A percentile compares a stretch with the other conserved stretches of the same genome.
Conservation (phyloP, 1,140 invertebrate genomes). For the Temnothorax nylanderi region DNA sequence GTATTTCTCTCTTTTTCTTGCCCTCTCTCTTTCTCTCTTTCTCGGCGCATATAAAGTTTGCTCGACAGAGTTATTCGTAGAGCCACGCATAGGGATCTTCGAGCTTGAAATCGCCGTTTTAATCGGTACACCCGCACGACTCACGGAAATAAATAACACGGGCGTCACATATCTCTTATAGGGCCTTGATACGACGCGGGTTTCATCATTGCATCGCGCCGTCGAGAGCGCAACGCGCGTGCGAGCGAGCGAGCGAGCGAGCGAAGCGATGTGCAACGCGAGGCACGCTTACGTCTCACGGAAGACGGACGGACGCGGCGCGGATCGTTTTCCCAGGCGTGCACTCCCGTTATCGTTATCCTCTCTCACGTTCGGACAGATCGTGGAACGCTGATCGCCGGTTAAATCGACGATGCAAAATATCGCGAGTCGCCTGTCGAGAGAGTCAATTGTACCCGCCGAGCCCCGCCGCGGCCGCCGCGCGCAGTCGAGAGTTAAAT, state of each 20-base stretch:
- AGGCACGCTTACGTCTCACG: slow-evolving; percentile 63
- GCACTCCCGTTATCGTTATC: slow-evolving; percentile 75
- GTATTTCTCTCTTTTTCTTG: slow-evolving; percentile 9
- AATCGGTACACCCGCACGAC: slow-evolving; percentile 46
- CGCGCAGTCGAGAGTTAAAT: slow-evolving; percentile 26
- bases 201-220: neutral
- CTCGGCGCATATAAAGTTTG: slow-evolving; percentile 32
- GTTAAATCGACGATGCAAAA: slow-evolving; percentile 44
- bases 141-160: slow-evolving; percentile 67
- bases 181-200: neutral
- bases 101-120: slow-evolving; percentile 43
- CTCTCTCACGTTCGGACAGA: slow-evolving; percentile 70
- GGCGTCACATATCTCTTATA: slow-evolving; percentile 33
- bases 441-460: slow-evolving; percentile 46
- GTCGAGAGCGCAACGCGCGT: slow-evolving; percentile 1
- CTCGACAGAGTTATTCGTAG: slow-evolving; percentile 14
- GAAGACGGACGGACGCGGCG: slow-evolving; percentile 61
- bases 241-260: neutral
- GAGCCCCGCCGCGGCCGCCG: slow-evolving; percentile 6
- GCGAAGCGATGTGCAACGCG: slow-evolving; percentile 3
- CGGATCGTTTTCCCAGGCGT: slow-evolving; percentile 73
- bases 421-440: slow-evolving; percentile 54
- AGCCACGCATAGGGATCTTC: neutral
- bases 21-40: neutral
- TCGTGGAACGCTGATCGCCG: slow-evolving; percentile 59